Conservation (phyloP, 2,888 invertebrate genomes). For the Hyalella azteca region DNA sequence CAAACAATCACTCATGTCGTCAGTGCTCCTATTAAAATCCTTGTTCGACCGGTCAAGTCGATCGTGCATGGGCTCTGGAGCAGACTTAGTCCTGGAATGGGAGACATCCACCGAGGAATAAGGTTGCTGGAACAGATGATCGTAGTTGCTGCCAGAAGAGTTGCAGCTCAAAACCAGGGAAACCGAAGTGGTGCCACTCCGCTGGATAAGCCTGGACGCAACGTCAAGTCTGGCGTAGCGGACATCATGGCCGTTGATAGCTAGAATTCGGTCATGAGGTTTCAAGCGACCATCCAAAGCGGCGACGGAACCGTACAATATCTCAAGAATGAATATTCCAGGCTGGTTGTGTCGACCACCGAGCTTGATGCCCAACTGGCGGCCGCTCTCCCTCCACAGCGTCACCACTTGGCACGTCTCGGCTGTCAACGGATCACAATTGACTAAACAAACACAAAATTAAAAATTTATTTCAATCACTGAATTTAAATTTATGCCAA, state of each 20-base stretch:
- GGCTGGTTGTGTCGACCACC: conserved; percentile 52
- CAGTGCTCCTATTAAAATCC: conserved; percentile 51
- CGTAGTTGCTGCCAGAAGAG: conserved; percentile 41
- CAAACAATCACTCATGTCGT: conserved; percentile 47
- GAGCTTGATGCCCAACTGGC: conserved; percentile 52
- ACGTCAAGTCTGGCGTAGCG: conserved; percentile 64
- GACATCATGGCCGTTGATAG: conserved; percentile 65
- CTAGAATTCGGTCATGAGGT: conserved; percentile 64
- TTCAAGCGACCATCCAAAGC: conserved; percentile 63
- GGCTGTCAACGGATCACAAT: no score
- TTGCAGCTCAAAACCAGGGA: conserved; percentile 50
- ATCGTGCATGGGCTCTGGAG: conserved; percentile 59
- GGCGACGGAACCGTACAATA: conserved; percentile 62
- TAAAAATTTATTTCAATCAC: background rate
- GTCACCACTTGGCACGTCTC: conserved; percentile 42
- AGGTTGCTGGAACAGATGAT: conserved; percentile 48
- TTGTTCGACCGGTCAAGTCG: conserved; percentile 43
- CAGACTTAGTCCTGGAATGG: conserved; percentile 60
- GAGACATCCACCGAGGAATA: conserved; percentile 57
- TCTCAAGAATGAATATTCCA: conserved; percentile 52
- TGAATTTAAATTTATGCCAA: background rate
- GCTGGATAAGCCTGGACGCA: conserved; percentile 62
- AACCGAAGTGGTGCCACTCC: conserved; percentile 44
- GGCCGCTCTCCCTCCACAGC: conserved; percentile 48
- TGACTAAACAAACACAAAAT: no score